Evolutionary conservation across 1,140 invertebrate species (phyloP), one percentile per base, ranked within the genome.

Genomic region (Helicorthomorpha holstii): DNA sequence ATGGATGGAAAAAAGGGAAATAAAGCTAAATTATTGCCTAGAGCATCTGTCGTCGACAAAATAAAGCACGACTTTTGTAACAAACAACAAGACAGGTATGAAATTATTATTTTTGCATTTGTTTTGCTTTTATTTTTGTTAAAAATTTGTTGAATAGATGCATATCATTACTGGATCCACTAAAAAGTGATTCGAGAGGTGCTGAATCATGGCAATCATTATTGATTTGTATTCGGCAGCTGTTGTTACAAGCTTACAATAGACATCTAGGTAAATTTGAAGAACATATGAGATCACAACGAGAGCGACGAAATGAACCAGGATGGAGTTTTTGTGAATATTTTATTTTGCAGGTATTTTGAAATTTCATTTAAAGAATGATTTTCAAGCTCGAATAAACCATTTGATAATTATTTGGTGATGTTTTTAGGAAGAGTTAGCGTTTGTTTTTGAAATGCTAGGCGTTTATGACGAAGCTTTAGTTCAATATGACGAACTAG

Each of bases 401-500:
- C 44, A 7, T 22, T 7, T 46, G 19, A 7, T 4, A 4, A 19
- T 41, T 41, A 41, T 41, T 46, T 46, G 25, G 7, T 7, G 7
- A 46, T 7, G 4, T 46, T 46, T 22, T 26, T 74, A 95, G 81
- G 92, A 96, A 71, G 87, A 96, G 74, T 73, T 97, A 57, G 92
- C 90, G 48, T 87, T 94, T 72, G 85, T 91, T 53, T 77, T 94
- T 58, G 85, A 94, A 75, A 92, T 93, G 80, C 69, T 98, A 54
- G 88, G 87, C 52, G 70, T 97, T 47, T 70, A 85, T 66, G 90
- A 94, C 60, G 92, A 97, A 71, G 88, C 92, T 24, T 69, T 98
- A 53, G 83, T 96, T 46, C 92, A 96, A 62, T 97, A 96, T 70
- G 92, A 98, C 71, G 92, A 96, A 72, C 70, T 96, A 58, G 92